Base-by-base conservation (phyloP, 2,113 vertebrate genomes). In the Boleophthalmus pectinirostris region DNA sequence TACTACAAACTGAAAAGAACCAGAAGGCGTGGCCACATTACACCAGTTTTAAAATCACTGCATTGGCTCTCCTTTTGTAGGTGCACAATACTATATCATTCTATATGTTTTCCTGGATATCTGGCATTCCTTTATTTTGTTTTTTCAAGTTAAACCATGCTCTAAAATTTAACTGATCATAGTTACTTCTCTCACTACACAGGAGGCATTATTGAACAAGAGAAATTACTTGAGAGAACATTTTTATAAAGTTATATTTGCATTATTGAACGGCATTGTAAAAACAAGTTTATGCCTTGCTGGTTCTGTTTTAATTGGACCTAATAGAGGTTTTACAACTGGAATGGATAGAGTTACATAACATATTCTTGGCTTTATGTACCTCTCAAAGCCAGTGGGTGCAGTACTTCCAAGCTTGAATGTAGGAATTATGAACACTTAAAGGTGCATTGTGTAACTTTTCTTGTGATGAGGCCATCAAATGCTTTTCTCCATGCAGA, bases 281-380 rank as follows among this genome's bases (percentile, higher is more conserved):
- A 65, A n/a, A 65, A 63, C 29, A 35, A 65, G 29, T 29, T 33
- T 20, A 33, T 33, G 9, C 53, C 54, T 72, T 46, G 53, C 68
- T n/a, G n/a, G n/a, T n/a, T n/a, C n/a, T n/a, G n/a, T n/a, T 72
- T 75, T 63, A 66, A 78, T 80, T 57, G 73, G 3, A 43, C 13
- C 53, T 73, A 78, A 78, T 33, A 51, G 38, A 47, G 7, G 47
- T 82, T 82, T 70, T 73, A 79, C 72, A 16, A 21, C 60, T 57
- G 57, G 2, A 68, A 79, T 38, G 60, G 58, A 80, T 61, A 35
- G 49, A 69, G 20, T 38, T 14, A 20, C 4, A 68, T 73, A 47
- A 20, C 20, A 61, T 81, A 49, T 65, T 29, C 77, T 24, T 38
- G 13, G 46, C 51, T 78, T 74, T 24, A 16, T 49, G 73, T 45